These are phyloP conservation scores for Thyatira batis DNA, from an alignment of 2,888 invertebrate genomes.

Conservation along the genomic window DNA sequence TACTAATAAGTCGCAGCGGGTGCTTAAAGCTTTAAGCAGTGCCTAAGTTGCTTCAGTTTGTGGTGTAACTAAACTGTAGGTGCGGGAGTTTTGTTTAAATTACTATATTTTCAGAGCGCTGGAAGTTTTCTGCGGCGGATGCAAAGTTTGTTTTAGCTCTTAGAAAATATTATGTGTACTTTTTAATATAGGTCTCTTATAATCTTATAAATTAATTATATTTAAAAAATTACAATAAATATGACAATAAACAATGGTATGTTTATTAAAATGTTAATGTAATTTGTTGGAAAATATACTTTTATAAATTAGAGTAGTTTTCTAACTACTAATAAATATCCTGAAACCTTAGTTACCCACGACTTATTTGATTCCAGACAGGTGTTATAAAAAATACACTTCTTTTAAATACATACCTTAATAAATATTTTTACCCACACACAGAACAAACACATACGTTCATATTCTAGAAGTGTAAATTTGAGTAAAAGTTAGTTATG, in stretches of 20 bases:
- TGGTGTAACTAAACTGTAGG: neutral
- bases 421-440: neutral
- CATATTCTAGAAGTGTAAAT: neutral
- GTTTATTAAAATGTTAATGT: no score
- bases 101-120: neutral
- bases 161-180: neutral
- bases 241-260: no score
- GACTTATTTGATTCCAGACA: no score
- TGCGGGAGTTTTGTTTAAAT: neutral
- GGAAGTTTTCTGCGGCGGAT: neutral
- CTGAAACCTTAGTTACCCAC: no score
- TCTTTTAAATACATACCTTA: no score
- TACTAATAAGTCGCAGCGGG: neutral
- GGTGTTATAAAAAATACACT: no score
- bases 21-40: neutral
- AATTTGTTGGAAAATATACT: no score
- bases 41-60: neutral
- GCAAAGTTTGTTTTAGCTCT: neutral
- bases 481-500: neutral
- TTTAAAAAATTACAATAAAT: no score
- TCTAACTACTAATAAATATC: no score
- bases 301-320: no score
- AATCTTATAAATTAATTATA: no score
- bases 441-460: neutral
- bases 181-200: no score